A percentile compares a stretch with the other conserved stretches of the same genome.
Evolutionary conservation across 1,140 invertebrate genomes (phyloP).

Genomic region (Ostrea edulis): DNA sequence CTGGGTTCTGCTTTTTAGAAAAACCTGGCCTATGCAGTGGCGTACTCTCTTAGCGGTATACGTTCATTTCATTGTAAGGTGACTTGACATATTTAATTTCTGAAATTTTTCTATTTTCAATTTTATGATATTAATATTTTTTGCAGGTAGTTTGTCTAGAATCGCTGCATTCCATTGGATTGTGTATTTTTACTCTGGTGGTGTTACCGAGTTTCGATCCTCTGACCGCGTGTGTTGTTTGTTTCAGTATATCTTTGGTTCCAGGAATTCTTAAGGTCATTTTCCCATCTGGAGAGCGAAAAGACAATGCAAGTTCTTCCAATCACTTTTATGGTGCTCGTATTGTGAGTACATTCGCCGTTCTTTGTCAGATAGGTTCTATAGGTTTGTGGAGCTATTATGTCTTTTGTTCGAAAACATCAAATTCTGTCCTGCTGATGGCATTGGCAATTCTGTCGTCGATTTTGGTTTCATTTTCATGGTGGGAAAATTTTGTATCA

Average conservation of each 20-base stretch:
- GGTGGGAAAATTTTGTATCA: conserved; percentile 80
- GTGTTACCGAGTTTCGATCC: conserved; percentile 74
- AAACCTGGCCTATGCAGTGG: conserved; percentile 51
- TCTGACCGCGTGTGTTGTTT: conserved; percentile 59
- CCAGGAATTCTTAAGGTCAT: conserved; percentile 67
- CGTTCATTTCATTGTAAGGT: not conserved
- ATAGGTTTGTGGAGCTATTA: conserved; percentile 12
- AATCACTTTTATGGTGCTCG: not conserved
- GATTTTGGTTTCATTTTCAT: conserved; percentile 68
- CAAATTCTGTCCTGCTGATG: conserved; percentile 16
- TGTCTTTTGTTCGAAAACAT: not conserved
- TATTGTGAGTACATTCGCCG: not conserved
- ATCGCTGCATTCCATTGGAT: conserved; percentile 71
- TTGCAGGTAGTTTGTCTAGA: conserved; percentile 70
- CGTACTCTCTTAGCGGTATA: not conserved
- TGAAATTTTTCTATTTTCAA: not conserved
- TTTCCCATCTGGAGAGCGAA: conserved; percentile 49
- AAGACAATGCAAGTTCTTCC: not conserved
- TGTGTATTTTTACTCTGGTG: conserved; percentile 72
- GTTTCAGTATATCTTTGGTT: conserved; percentile 64
- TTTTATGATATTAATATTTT: not conserved
- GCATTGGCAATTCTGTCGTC: conserved; percentile 61
- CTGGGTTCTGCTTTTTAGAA: conserved; percentile 67
- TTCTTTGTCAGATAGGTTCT: not conserved
- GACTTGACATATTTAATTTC: not conserved